Percentiles rank a stretch among this genome's conserved stretches.
These are phyloP conservation scores for Allobates femoralis DNA, from an alignment of 2,797 vertebrate genomes.

Conservation along the genomic window DNA sequence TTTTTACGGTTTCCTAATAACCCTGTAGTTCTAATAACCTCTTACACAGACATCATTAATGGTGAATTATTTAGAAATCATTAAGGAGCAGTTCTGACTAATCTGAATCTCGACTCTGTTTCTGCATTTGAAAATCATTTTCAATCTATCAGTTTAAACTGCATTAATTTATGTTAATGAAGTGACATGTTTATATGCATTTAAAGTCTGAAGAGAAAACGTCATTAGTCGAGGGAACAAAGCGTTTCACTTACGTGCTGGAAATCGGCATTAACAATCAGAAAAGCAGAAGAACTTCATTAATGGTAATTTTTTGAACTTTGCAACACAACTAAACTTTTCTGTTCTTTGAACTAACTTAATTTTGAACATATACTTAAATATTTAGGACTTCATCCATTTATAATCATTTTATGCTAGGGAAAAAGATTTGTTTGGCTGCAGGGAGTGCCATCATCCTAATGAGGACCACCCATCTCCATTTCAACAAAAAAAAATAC, in stretches of 20 bases:
- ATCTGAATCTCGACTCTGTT: neutral
- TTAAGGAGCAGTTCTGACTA: neutral
- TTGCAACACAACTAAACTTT: neutral
- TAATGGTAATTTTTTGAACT: neutral
- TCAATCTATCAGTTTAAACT: conserved; percentile 19
- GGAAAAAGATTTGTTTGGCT: too few species aligned
- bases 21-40: neutral
- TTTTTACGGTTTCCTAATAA: conserved; percentile 8
- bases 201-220: conserved; percentile 2
- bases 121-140: conserved; percentile 15
- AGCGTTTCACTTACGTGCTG: neutral
- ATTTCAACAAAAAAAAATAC: too few species aligned
- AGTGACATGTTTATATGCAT: conserved; percentile 38
- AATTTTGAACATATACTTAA: neutral
- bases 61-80: conserved; percentile 7
- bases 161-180: conserved; percentile 38
- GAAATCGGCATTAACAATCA: neutral
- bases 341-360: neutral
- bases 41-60: conserved; percentile 32
- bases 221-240: neutral
- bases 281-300: neutral
- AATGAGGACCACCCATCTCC: too few species aligned
- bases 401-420: too few species aligned
- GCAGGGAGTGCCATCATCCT: too few species aligned
- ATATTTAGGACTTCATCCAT: too few species aligned